Conservation (phyloP, 1,140 invertebrate genomes). For the Yoshiicerus persimilis region DNA sequence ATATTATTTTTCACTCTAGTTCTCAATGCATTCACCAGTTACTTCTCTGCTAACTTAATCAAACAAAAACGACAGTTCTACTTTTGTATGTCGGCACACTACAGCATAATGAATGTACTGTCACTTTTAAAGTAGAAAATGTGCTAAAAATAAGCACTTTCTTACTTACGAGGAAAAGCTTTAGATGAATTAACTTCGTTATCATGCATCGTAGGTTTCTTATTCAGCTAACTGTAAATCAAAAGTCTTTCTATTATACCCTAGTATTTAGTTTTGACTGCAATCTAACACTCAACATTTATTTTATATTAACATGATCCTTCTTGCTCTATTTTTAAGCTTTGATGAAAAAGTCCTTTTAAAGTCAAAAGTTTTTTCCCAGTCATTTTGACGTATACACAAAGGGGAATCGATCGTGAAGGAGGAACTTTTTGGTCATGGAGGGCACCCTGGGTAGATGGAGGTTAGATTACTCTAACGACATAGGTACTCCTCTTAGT, state of each 20-base stretch:
- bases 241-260: not conserved
- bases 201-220: not conserved
- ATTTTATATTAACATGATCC: not conserved
- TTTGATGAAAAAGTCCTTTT: not conserved
- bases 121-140: not conserved
- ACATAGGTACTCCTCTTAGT: not conserved
- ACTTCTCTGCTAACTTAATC: not conserved
- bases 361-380: not conserved
- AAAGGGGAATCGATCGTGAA: not conserved
- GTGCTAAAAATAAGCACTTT: not conserved
- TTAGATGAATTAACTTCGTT: not conserved
- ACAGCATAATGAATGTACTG: not conserved
- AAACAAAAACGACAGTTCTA: not conserved
- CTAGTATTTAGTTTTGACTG: not conserved
- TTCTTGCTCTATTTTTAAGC: not conserved
- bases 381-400: not conserved
- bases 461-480: not conserved
- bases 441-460: not conserved
- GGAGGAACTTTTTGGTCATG: not conserved
- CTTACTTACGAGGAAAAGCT: not conserved
- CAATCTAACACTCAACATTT: not conserved
- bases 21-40: not conserved
- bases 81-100: not conserved
- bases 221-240: not conserved
- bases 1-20: not conserved